These are phyloP conservation scores for Platalea minor DNA, from an alignment of 2,797 vertebrate species.

Conservation along the genomic window DNA sequence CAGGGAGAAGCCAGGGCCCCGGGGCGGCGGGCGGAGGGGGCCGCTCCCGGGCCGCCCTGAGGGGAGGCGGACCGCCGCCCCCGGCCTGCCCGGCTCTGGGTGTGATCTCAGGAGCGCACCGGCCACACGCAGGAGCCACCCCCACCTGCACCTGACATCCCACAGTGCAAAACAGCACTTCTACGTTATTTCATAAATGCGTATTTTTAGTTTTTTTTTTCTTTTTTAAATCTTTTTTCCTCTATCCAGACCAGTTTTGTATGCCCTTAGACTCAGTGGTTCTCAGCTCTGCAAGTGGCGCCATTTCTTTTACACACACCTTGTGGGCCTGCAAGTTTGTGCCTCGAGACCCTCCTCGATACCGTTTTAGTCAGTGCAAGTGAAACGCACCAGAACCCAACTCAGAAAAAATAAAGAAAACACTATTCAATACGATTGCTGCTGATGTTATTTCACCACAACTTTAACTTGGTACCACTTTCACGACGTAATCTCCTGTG, in stretches of 20 bases:
- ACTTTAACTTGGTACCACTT: not conserved
- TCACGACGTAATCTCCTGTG: accelerated
- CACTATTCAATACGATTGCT: not conserved
- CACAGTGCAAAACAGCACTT: too few relatives aligned
- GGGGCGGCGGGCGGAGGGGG: not conserved
- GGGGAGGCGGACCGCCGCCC: not conserved
- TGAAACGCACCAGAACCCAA: not conserved
- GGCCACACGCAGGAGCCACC: accelerated
- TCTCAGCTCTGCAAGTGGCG: not conserved
- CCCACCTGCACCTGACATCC: accelerated
- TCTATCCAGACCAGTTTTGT: not conserved
- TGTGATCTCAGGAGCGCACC: accelerated
- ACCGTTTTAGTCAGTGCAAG: too few relatives aligned
- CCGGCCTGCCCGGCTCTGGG: accelerated
- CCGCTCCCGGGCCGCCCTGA: too few relatives aligned
- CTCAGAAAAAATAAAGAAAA: not conserved
- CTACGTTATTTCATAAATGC: not conserved
- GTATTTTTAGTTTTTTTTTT: not conserved
- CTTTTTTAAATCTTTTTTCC: accelerated
- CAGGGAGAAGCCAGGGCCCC: too few relatives aligned
- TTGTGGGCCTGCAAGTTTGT: accelerated
- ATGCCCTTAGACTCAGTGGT: not conserved
- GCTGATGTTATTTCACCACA: not conserved
- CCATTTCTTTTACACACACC: accelerated
- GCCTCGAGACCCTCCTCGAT: accelerated